Percentiles rank a stretch among this genome's conserved stretches.
Evolutionary conservation across 1,140 invertebrate genomes (phyloP).

Genomic region (Cotesia chilonis): DNA sequence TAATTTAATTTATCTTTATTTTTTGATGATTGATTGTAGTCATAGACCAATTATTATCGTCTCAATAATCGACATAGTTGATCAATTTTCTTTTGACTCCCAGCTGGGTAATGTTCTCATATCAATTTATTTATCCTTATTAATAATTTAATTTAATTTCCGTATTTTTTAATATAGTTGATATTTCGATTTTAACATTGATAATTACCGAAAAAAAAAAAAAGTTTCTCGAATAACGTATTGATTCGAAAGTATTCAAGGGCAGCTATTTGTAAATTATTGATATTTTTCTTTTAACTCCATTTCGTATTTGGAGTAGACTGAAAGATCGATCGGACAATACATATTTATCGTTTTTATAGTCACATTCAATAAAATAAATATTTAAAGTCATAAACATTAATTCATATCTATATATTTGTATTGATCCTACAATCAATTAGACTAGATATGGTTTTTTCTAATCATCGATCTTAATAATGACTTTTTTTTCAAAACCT

Average conservation of each 20-base stretch:
- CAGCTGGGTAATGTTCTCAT: background rate
- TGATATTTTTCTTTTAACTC: conserved; percentile 27
- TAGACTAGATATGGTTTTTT: conserved; percentile 2
- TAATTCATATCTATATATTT: background rate
- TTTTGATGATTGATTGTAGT: conserved; percentile 6
- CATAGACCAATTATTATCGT: background rate
- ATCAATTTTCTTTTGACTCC: conserved; percentile 11
- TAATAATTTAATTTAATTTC: too few species aligned
- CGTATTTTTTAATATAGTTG: too few species aligned
- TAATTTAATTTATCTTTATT: conserved; percentile 24
- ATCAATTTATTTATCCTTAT: background rate
- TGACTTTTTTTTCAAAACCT: conserved; percentile 28
- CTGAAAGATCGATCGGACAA: conserved; percentile 37
- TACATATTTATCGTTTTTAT: conserved; percentile 17
- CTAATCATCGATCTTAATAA: conserved; percentile 20
- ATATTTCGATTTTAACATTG: background rate
- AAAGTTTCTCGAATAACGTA: conserved; percentile 25
- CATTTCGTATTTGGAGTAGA: conserved; percentile 33
- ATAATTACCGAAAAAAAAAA: conserved; percentile 12
- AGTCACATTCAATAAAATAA: conserved; percentile 1
- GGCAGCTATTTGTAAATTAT: conserved; percentile 41
- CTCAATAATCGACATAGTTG: conserved; percentile 8
- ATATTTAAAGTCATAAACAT: background rate
- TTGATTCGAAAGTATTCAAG: conserved; percentile 33
- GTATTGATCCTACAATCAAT: background rate